phyloP scores from a whole-genome alignment of 2,113 vertebrate species.

The Mastomys natalensis region DNA sequence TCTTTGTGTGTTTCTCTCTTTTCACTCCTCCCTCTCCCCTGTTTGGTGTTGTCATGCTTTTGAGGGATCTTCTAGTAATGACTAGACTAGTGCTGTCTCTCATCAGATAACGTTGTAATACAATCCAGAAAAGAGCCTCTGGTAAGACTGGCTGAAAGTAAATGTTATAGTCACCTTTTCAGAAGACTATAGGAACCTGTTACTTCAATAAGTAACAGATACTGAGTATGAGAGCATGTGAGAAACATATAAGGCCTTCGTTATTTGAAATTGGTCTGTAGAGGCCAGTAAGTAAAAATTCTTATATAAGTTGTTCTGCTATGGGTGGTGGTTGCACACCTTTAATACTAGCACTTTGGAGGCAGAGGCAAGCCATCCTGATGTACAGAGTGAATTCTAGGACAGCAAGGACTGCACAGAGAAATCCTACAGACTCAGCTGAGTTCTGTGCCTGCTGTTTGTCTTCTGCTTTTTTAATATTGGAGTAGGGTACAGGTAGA shows the following conservation, averaged over 20 bases:
- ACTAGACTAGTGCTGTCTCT: not conserved
- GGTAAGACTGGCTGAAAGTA: slow-evolving; percentile 6
- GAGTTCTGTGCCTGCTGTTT: not conserved
- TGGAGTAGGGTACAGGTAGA: not conserved
- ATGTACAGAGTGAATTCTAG: too few relatives aligned
- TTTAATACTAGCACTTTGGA: too few relatives aligned
- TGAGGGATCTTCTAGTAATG: not conserved
- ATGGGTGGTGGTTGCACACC: too few relatives aligned
- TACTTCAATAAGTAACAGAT: too few relatives aligned
- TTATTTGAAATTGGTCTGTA: too few relatives aligned
- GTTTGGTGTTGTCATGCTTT: not conserved
- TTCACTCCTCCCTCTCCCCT: not conserved
- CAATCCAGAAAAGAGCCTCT: not conserved
- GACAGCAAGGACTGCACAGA: too few relatives aligned
- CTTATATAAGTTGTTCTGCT: too few relatives aligned
- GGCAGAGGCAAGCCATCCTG: too few relatives aligned
- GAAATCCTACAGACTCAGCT: not conserved
- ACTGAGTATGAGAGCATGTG: too few relatives aligned
- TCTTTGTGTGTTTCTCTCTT: not conserved
- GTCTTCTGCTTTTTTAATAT: not conserved
- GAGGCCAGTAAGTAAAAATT: too few relatives aligned
- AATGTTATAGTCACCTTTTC: not conserved
- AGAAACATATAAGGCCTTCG: too few relatives aligned
- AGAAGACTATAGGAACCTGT: not conserved
- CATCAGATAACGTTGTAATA: not conserved